Evolutionary conservation across 2,797 vertebrate species (phyloP).

Genomic region (Propithecus perrieri): DNA sequence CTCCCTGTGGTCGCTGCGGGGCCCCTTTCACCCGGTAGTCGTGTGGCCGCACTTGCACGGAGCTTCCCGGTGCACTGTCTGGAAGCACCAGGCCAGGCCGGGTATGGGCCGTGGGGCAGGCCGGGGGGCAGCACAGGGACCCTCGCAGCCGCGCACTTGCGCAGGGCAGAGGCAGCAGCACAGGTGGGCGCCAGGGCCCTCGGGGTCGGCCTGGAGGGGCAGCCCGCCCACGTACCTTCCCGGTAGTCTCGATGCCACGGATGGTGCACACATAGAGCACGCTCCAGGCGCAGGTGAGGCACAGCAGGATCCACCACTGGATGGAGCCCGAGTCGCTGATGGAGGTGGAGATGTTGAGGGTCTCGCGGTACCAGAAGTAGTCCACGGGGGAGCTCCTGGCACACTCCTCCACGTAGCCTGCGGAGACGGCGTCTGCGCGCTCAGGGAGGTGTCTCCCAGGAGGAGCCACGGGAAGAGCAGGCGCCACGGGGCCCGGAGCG

Average conservation of each 20-base stretch:
- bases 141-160: too few species aligned
- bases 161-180: neutral
- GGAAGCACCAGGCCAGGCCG: neutral
- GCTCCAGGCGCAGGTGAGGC: constrained; percentile 90
- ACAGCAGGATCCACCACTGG: constrained; percentile 92
- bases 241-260: constrained; percentile 95
- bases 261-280: constrained; percentile 92
- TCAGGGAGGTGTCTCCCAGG: neutral
- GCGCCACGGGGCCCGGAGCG: neutral
- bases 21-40: neutral
- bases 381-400: constrained; percentile 91
- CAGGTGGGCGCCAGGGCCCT: neutral
- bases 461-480: neutral
- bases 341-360: constrained; percentile 89
- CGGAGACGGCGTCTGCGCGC: accelerated
- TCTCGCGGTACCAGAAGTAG: constrained; percentile 96
- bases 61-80: too few species aligned
- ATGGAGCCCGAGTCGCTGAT: constrained; percentile 88
- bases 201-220: too few species aligned
- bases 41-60: too few species aligned
- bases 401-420: constrained; percentile 89
- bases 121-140: too few species aligned
- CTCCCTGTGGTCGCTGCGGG: neutral
- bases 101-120: too few species aligned
- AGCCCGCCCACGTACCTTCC: constrained; percentile 88